Conservation (phyloP, 1,140 invertebrate genomes). For the Camponotus pennsylvanicus region DNA sequence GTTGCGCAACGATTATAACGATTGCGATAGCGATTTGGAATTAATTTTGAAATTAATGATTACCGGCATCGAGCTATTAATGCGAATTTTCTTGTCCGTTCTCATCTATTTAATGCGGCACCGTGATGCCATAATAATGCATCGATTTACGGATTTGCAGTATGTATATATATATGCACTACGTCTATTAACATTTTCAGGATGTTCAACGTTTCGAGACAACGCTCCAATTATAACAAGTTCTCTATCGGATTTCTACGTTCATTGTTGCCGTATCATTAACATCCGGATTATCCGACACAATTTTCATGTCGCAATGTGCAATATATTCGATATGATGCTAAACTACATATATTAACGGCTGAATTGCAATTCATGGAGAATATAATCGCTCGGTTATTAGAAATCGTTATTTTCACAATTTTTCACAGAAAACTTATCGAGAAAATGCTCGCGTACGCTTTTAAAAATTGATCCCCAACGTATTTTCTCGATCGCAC, state of each 20-base stretch:
- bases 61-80: background rate
- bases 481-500: slow-evolving; percentile 9
- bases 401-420: background rate
- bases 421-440: background rate
- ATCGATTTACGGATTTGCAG: slow-evolving; percentile 45
- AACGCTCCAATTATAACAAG: slow-evolving; percentile 18
- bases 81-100: slow-evolving; percentile 38
- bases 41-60: slow-evolving; percentile 51
- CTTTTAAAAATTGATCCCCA: background rate
- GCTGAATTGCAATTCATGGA: background rate
- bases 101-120: background rate
- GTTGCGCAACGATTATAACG: slow-evolving; percentile 19
- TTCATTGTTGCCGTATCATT: slow-evolving; percentile 29
- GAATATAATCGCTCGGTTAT: background rate
- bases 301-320: slow-evolving; percentile 4
- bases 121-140: slow-evolving; percentile 11
- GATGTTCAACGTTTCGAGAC: slow-evolving; percentile 46
- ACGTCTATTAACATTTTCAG: slow-evolving; percentile 46
- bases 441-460: background rate
- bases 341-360: background rate
- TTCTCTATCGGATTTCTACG: slow-evolving; percentile 12
- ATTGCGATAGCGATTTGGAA: background rate
- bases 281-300: slow-evolving; percentile 34
- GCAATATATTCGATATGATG: slow-evolving; percentile 1
- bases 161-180: background rate